These are phyloP conservation scores for Haliclystus octoradiatus DNA, from an alignment of 30 jellyfish, hydroid and myxozoan species.

Conservation along the genomic window DNA sequence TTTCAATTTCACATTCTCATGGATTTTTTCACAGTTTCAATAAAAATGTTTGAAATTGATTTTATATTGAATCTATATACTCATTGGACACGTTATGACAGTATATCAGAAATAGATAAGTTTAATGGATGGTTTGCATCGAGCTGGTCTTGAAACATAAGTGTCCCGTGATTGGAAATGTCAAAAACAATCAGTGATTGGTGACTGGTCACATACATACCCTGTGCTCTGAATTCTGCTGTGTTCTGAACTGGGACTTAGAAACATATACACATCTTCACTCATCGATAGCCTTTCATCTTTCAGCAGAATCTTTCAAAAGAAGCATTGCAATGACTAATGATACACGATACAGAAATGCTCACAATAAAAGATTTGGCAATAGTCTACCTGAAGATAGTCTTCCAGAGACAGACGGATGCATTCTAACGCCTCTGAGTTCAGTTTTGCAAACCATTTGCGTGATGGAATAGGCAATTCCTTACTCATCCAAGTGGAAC, in stretches of 20 bases:
- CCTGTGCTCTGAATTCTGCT: conserved; percentile 59
- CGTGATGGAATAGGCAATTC: conserved; percentile 80
- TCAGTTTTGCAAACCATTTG: conserved; percentile 57
- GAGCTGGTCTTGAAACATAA: too few species aligned
- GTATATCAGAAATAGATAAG: too few species aligned
- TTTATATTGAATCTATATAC: too few species aligned
- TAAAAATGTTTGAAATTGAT: too few species aligned
- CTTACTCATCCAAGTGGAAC: conserved; percentile 92
- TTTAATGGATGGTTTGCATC: too few species aligned
- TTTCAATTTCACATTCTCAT: too few species aligned
- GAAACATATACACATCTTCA: conserved; percentile 77
- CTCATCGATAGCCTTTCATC: conserved; percentile 83
- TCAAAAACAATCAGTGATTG: too few species aligned
- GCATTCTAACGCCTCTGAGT: conserved; percentile 59
- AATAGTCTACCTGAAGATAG: conserved; percentile 39
- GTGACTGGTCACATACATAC: too few species aligned
- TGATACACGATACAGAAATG: neutral
- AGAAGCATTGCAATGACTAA: neutral
- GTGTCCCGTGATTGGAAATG: too few species aligned
- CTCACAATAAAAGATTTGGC: neutral
- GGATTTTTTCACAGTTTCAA: too few species aligned
- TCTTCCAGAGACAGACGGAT: conserved; percentile 63
- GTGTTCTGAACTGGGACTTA: conserved; percentile 95
- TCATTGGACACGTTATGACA: too few species aligned
- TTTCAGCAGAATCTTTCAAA: conserved; percentile 39